Percentiles rank a stretch among this genome's conserved stretches.
These are phyloP conservation scores for Platygyra sinensis DNA, from an alignment of 64 coral and sea anemone species.

Conservation along the genomic window DNA sequence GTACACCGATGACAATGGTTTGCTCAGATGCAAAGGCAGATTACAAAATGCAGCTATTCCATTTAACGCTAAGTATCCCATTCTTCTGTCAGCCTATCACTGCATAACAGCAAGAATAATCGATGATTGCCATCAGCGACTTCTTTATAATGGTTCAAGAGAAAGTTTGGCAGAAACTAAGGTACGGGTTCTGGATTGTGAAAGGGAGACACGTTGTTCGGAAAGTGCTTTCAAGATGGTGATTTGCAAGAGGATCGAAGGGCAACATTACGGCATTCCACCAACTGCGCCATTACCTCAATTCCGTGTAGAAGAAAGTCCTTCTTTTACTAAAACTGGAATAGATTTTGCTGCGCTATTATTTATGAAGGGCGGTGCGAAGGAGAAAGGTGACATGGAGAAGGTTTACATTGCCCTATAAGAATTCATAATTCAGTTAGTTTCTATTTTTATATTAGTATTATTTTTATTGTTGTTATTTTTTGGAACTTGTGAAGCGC, in stretches of 20 bases:
- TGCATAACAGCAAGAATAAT: conserved; percentile 19
- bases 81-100: conserved; percentile 35
- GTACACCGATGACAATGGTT: conserved; percentile 1
- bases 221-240: neutral
- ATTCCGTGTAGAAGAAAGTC: conserved; percentile 32
- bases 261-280: neutral
- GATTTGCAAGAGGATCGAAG: neutral
- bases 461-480: too few species aligned
- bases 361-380: conserved; percentile 6
- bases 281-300: neutral
- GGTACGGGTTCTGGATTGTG: neutral
- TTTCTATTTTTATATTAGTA: too few species aligned
- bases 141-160: conserved; percentile 36
- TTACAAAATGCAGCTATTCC: conserved; percentile 26
- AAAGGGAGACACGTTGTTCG: conserved; percentile 4
- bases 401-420: neutral
- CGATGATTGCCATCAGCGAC: conserved; percentile 32
- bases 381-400: neutral
- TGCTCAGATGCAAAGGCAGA: conserved; percentile 44
- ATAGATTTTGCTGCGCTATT: conserved; percentile 68
- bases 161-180: conserved; percentile 18
- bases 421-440: too few species aligned
- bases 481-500: too few species aligned
- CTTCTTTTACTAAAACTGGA: conserved; percentile 45
- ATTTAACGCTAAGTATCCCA: conserved; percentile 20